Evolutionary conservation across 2,797 vertebrate genomes (phyloP), one percentile per base, ranked within the genome.

Genomic region (Botia almorhae): DNA sequence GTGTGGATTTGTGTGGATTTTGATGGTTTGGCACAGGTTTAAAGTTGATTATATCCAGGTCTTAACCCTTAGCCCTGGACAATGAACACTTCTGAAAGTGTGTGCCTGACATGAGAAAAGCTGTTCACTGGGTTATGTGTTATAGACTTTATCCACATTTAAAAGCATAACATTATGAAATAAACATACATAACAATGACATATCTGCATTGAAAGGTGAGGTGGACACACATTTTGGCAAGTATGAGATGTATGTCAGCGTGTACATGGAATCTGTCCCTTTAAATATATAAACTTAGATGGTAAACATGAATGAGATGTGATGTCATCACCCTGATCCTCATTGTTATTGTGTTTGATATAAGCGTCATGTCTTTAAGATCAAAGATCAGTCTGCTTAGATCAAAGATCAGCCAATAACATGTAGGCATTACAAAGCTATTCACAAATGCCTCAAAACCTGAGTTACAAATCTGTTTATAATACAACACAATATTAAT

Each of bases 1-100:
- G 87, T 90, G 92, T 89, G 87, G 87, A 92, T 92, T 91, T 92
- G 91, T 90, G 92, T 89, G 87, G 87, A 92, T 92, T 91, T 92
- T 91, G 90, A 91, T 87, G 83, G 81, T 90, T 93, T 91, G 93
- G 93, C 92, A 93, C 92, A 88, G 86, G 90, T 91, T 87, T 91
- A 88, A 91, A 87, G 43, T 46, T 81, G 36, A 82, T 13, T 84
- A 53, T 76, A 84, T 84, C 74, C 82, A 78, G 79, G 80, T 77
- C 68, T 69, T 48, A 69, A 69, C 19, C 84, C 83, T 86, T 84
- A 90, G 85, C 82, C 33, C 76, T 69, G 21, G 10, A 80, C 55
- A 58, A 83, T 69, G 76, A 69, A 77, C 78, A 72, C 14, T 46
- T 69, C 71, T 69, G 72, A 69, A 60, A 53, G 19, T 46, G 43